Evolutionary conservation across 2,888 invertebrate species (phyloP).

Genomic region (Pyrrhia umbra): DNA sequence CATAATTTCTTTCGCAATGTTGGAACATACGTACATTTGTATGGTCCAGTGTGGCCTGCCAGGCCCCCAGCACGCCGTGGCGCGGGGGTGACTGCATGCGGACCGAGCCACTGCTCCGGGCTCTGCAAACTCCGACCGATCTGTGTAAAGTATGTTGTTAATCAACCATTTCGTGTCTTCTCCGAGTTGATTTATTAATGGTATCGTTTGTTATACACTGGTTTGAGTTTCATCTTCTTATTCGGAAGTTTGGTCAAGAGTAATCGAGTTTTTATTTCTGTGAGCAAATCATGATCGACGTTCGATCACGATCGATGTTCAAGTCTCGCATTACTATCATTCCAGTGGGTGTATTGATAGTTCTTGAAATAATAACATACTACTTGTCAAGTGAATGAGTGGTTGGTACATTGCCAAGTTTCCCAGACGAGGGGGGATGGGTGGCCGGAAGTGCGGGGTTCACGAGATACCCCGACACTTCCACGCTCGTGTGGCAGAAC

Average conservation of each 20-base stretch:
- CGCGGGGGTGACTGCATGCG: too few species aligned
- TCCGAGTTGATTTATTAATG: neutral
- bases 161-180: slow-evolving; percentile 1
- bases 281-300: neutral
- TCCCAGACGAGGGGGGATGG: neutral
- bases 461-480: neutral
- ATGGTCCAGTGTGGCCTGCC: too few species aligned
- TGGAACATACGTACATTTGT: too few species aligned
- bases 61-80: too few species aligned
- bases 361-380: neutral
- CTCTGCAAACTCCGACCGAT: too few species aligned
- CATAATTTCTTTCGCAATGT: too few species aligned
- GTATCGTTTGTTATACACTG: slow-evolving; percentile 1
- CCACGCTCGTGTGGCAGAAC: too few species aligned
- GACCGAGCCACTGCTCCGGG: too few species aligned
- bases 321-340: too few species aligned
- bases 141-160: neutral
- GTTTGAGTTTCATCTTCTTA: neutral
- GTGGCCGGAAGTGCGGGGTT: neutral
- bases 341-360: too few species aligned
- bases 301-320: neutral
- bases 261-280: neutral
- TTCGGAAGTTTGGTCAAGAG: neutral
- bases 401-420: slow-evolving; percentile 20
- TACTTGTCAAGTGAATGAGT: slow-evolving; percentile 1